Evolutionary conservation across 2,888 invertebrate species (phyloP).

Genomic region (Parasteatoda lunata): DNA sequence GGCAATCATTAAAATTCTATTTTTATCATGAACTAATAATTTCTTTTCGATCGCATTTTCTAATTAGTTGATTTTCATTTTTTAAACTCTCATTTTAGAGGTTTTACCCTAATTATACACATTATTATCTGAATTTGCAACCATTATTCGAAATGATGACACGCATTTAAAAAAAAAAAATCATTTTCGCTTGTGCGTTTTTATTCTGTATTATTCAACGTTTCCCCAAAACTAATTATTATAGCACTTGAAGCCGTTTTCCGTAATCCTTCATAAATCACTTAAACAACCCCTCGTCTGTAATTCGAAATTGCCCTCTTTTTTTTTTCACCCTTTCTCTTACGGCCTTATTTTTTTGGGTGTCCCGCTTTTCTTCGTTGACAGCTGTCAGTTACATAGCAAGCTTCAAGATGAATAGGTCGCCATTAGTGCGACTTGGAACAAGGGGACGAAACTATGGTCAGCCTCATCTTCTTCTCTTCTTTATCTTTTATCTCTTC

Average conservation of each 20-base stretch:
- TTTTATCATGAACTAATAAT: background rate
- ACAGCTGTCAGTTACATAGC: slow-evolving; percentile 62
- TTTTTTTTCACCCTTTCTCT: slow-evolving; percentile 1
- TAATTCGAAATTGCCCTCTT: slow-evolving; percentile 15
- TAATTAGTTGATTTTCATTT: background rate
- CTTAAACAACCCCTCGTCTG: slow-evolving; percentile 46
- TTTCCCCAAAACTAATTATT: slow-evolving; percentile 41
- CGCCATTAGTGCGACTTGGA: slow-evolving; percentile 45
- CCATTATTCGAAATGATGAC: slow-evolving; percentile 13
- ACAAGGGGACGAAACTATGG: slow-evolving; percentile 34
- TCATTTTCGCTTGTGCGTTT: slow-evolving; percentile 9
- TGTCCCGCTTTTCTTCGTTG: slow-evolving; percentile 34
- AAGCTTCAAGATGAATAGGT: slow-evolving; percentile 59
- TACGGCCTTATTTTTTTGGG: slow-evolving; percentile 32
- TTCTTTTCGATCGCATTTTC: background rate
- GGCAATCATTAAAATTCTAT: too few relatives aligned
- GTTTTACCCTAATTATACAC: slow-evolving; percentile 32
- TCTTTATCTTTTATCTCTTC: slow-evolving; percentile 5
- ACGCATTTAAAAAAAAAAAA: slow-evolving; percentile 35
- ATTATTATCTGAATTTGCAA: background rate
- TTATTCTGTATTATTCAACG: slow-evolving; percentile 15
- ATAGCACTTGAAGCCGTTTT: slow-evolving; percentile 34
- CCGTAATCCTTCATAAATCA: slow-evolving; percentile 52
- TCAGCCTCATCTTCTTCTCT: slow-evolving; percentile 48
- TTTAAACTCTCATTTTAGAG: background rate